Base-by-base conservation (phyloP, 1,140 invertebrate genomes). In the Drosophila hydei region DNA sequence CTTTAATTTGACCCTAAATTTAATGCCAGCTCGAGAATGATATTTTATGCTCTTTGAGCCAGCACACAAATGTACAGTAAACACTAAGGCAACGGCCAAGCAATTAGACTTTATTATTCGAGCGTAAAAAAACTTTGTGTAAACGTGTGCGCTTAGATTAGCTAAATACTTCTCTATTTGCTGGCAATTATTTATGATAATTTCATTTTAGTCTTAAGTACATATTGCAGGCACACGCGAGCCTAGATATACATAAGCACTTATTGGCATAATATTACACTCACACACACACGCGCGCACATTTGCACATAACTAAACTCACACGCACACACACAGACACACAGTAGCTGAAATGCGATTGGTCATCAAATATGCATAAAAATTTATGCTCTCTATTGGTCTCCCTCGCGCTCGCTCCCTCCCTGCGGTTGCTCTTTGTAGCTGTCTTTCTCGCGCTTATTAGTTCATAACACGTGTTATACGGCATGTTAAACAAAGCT, bases 321-420 rank as follows among this genome's bases (percentile, higher is more conserved):
- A 12, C 1, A 36, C 25, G 19, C 40, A 16, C 14, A 3, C 21
- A 40, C 9, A n/a, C 9, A 21, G 25, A 43, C 6, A 19, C 48
- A 21, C 27, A 51, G 18, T 33, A 48, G 25, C 2, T 8, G 3
- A 5, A 11, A 16, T 1, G 19, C 45, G 14, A 25, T 16, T 58
- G 67, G 68, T 67, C 61, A 75, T 72, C 50, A 73, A 68, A 76
- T 76, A 68, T 76, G 74, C 70, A 72, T 69, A 75, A 50, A 62
- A 76, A 47, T 72, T 45, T 56, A 23, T 36, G 25, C 38, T 21
- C 18, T 18, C 51, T 56, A 38, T 14, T 9, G 5, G 5, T 11
- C 19, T 21, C 33, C 1, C 33, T 47, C 40, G 12, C 25, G 21
- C 25, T 3, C 27, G 12, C 12, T 30, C 40, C 43, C 47, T 25